Evolutionary conservation across 2,888 invertebrate species (phyloP).

Genomic region (Podabrus alpinus): DNA sequence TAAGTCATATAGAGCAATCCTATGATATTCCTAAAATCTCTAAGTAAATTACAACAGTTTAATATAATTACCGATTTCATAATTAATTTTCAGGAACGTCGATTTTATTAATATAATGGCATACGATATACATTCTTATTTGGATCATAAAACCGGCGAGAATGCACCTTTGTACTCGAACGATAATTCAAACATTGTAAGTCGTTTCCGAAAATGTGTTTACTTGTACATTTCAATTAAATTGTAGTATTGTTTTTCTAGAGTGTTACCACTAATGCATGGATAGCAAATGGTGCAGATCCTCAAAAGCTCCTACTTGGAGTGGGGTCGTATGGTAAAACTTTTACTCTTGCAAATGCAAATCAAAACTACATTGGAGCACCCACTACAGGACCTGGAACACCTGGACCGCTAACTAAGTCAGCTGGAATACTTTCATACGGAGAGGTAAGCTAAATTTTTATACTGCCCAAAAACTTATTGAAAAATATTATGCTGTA

Average conservation of each 20-base stretch:
- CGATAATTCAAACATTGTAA: conserved; percentile 15
- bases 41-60: not conserved
- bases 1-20: conserved; percentile 3
- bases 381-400: conserved; percentile 23
- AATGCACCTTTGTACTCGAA: conserved; percentile 19
- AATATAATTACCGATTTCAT: not conserved
- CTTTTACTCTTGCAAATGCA: conserved; percentile 27
- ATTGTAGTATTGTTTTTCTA: not conserved
- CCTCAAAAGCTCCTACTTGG: conserved; percentile 36
- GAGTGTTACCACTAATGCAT: conserved; percentile 13
- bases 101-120: conserved; percentile 22
- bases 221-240: not conserved
- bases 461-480: not conserved
- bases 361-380: conserved; percentile 30
- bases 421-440: conserved; percentile 11
- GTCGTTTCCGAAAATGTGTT: not conserved
- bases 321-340: conserved; percentile 36
- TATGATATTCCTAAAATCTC: conserved; percentile 15
- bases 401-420: conserved; percentile 8
- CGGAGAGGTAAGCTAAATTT: conserved; percentile 6
- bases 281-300: conserved; percentile 15
- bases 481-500: not conserved
- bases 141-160: conserved; percentile 8
- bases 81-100: conserved; percentile 3
- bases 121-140: conserved; percentile 20